A percentile compares a stretch with the other conserved stretches of the same genome.
Conservation (phyloP, 2,113 vertebrate genomes). For the Puntigrus tetrazona region DNA sequence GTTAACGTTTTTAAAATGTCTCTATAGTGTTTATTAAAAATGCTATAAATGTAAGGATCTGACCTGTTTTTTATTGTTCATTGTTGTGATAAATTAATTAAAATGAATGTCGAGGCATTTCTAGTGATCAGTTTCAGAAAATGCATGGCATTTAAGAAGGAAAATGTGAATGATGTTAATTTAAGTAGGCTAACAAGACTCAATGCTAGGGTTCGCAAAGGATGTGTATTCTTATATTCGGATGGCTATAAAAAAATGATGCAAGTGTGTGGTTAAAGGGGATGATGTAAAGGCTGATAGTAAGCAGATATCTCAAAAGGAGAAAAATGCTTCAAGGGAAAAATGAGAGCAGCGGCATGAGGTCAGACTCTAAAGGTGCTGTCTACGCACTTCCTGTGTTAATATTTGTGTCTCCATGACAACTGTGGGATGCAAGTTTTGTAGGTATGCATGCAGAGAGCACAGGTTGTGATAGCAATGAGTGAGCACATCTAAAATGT, state of each 20-base stretch:
- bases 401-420: conserved; percentile 58
- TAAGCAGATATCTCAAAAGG: neutral
- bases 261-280: neutral
- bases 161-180: neutral
- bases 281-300: neutral
- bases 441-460: neutral
- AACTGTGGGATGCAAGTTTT: conserved; percentile 36
- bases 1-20: neutral
- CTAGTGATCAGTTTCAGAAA: neutral
- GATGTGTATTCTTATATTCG: neutral
- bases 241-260: neutral
- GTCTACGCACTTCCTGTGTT: conserved; percentile 44
- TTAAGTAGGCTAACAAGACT: neutral
- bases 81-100: neutral
- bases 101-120: neutral
- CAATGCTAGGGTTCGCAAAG: neutral
- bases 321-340: neutral
- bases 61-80: neutral
- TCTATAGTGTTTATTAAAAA: neutral
- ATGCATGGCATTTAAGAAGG: neutral
- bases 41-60: neutral
- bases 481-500: neutral
- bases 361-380: neutral
- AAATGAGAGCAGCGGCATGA: neutral
- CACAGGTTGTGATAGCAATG: conserved; percentile 22